Percentiles rank a stretch among this genome's conserved stretches.
These are phyloP conservation scores for Cacoxenus indagator DNA, from an alignment of 2,888 invertebrate species.

Conservation along the genomic window DNA sequence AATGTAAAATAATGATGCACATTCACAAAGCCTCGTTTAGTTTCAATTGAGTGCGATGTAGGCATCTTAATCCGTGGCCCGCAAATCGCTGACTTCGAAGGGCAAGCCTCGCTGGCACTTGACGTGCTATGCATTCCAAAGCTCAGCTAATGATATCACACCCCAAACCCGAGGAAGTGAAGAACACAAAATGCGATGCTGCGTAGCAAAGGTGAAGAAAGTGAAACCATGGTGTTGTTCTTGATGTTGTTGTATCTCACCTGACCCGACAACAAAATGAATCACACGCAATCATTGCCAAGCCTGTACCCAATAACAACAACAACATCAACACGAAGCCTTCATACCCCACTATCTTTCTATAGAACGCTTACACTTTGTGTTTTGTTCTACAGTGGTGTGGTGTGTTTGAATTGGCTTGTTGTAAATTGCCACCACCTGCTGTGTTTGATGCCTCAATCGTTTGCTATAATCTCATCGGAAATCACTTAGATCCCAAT, in stretches of 20 bases:
- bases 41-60: background rate
- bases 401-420: too few species aligned
- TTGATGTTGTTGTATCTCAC: slow-evolving; percentile 56
- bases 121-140: slow-evolving; percentile 2
- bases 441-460: slow-evolving; percentile 68
- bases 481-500: slow-evolving; percentile 71
- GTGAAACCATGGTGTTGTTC: slow-evolving; percentile 46
- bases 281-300: slow-evolving; percentile 53
- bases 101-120: background rate
- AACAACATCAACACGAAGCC: slow-evolving; percentile 9
- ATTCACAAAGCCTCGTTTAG: background rate
- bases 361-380: background rate
- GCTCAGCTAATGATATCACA: slow-evolving; percentile 60
- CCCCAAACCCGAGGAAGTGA: slow-evolving; percentile 37
- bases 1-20: background rate
- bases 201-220: slow-evolving; percentile 37
- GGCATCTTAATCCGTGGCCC: slow-evolving; percentile 17
- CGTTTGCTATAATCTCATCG: slow-evolving; percentile 68
- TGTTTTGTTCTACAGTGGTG: background rate
- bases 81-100: background rate
- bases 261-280: slow-evolving; percentile 65
- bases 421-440: slow-evolving; percentile 54
- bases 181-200: background rate
- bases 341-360: background rate
- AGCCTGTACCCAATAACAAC: slow-evolving; percentile 37